Evolutionary conservation across 1,140 invertebrate genomes (phyloP).

Genomic region (Coelopa frigida): DNA sequence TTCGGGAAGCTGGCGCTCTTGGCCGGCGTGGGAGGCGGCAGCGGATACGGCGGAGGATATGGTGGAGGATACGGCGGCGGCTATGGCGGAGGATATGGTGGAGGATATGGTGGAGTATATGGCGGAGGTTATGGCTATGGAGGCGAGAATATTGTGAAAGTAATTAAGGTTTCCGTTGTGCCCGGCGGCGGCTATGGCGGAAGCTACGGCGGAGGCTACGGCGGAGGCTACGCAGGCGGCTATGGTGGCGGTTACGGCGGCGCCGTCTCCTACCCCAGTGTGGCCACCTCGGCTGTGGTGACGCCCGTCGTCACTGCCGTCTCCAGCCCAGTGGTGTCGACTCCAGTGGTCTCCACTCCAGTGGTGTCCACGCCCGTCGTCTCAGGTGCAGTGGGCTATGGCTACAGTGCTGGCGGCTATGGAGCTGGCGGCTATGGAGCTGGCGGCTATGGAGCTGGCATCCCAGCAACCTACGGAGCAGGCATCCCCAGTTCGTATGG

Average conservation of each 20-base stretch:
- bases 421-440: not conserved
- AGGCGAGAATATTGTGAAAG: constrained; percentile 30
- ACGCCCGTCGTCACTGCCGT: constrained; percentile 31
- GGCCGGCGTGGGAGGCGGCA: constrained; percentile 16
- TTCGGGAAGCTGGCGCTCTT: constrained; percentile 32
- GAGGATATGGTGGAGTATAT: not conserved
- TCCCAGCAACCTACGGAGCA: constrained; percentile 13
- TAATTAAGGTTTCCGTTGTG: constrained; percentile 22
- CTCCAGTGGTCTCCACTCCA: constrained; percentile 31
- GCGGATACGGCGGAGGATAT: constrained; percentile 12
- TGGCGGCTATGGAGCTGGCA: not conserved
- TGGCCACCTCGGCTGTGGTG: constrained; percentile 18
- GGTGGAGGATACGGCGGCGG: constrained; percentile 11
- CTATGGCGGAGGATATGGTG: constrained; percentile 16
- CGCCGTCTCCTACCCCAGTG: constrained; percentile 4
- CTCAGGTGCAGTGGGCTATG: not conserved
- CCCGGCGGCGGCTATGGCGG: constrained; percentile 4
- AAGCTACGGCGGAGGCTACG: constrained; percentile 15
- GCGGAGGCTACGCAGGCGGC: constrained; percentile 19
- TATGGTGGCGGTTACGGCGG: constrained; percentile 15
- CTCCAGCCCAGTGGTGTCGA: constrained; percentile 24
- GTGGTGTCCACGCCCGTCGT: constrained; percentile 16
- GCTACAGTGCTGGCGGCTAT: not conserved
- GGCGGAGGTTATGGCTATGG: constrained; percentile 5
- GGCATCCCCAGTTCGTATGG: constrained; percentile 5